These are phyloP conservation scores for Crossoptilon crossoptilon DNA, from an alignment of 2,797 vertebrate species.

Conservation along the genomic window DNA sequence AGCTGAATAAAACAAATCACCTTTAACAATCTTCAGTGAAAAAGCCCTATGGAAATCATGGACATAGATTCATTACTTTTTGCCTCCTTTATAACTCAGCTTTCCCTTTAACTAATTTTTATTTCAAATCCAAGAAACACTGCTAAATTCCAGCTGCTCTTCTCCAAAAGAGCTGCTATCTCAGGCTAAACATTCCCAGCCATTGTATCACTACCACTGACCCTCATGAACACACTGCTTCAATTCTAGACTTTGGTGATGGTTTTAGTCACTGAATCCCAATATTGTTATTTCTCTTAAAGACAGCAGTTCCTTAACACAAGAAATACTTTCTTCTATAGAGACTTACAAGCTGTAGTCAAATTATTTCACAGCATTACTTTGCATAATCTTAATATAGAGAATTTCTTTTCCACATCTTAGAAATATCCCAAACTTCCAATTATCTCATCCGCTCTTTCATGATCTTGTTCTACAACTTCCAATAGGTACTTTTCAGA, in stretches of 20 bases:
- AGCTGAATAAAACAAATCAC: background rate
- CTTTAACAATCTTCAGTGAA: background rate
- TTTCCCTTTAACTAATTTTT: background rate
- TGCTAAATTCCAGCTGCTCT: background rate
- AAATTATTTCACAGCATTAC: background rate
- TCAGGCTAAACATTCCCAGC: background rate
- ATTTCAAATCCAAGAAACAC: background rate
- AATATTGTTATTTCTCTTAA: background rate
- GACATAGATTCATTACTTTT: background rate
- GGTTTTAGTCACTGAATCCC: background rate
- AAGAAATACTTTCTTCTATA: background rate
- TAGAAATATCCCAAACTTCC: background rate
- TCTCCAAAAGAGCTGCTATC: background rate
- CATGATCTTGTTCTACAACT: background rate
- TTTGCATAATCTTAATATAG: background rate
- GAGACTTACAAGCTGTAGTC: background rate
- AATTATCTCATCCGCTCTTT: background rate
- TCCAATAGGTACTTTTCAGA: background rate
- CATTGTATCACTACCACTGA: background rate
- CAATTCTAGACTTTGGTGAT: background rate
- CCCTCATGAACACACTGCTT: background rate
- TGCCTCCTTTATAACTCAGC: background rate
- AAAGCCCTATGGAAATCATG: background rate
- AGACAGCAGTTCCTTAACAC: background rate
- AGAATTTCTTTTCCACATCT: background rate